Evolutionary conservation across 1,140 invertebrate species (phyloP).

Genomic region (Bacillus rossius): DNA sequence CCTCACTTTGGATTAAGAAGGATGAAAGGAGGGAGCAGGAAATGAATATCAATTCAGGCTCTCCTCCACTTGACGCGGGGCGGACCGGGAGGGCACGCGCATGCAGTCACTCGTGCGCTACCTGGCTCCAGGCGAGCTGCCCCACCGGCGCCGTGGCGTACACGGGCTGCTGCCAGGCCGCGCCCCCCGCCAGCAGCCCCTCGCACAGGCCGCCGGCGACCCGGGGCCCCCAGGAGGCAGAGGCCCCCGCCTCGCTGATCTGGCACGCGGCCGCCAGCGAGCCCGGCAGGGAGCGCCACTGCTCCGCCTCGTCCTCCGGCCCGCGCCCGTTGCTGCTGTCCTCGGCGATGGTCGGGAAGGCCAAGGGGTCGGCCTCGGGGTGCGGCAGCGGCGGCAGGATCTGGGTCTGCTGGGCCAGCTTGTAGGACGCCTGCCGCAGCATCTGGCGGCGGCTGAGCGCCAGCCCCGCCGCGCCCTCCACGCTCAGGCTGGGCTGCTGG

Average conservation of each 20-base stretch:
- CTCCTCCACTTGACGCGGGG: no score
- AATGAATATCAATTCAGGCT: no score
- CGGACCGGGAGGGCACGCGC: background rate
- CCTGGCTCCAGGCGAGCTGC: constrained; percentile 25
- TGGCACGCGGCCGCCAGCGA: constrained; percentile 52
- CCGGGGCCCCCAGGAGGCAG: constrained; percentile 18
- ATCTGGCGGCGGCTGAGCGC: constrained; percentile 54
- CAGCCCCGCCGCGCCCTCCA: constrained; percentile 22
- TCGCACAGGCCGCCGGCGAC: constrained; percentile 10
- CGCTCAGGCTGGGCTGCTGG: constrained; percentile 38
- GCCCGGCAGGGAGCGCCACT: constrained; percentile 51
- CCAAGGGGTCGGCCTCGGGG: constrained; percentile 18
- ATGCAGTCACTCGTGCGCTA: constrained; percentile 23
- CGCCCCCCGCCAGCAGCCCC: constrained; percentile 6
- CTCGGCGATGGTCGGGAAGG: constrained; percentile 52
- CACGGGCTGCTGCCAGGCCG: constrained; percentile 25
- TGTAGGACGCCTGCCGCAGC: constrained; percentile 71
- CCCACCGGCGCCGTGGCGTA: constrained; percentile 19
- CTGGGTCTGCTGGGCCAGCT: constrained; percentile 63
- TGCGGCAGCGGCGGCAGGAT: constrained; percentile 51
- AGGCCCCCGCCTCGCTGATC: constrained; percentile 45
- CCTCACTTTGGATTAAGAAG: no score
- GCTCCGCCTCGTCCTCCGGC: constrained; percentile 40
- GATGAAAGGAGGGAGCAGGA: no score
- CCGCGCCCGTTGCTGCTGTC: constrained; percentile 22